Evolutionary conservation across 2,797 vertebrate genomes (phyloP), one percentile per base, ranked within the genome.

Genomic region (Trichosurus vulpecula): DNA sequence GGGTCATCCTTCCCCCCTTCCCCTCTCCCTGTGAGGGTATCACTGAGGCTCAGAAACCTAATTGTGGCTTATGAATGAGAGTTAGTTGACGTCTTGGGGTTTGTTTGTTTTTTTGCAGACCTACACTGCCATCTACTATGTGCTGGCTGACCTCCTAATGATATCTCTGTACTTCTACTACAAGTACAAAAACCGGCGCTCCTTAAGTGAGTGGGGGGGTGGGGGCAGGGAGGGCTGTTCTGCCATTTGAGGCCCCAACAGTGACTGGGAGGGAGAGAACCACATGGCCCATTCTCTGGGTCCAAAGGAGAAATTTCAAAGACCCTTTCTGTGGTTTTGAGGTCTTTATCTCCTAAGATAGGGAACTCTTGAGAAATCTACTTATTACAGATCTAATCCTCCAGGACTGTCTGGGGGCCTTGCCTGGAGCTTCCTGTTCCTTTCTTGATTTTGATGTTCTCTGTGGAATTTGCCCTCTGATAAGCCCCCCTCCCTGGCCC

Each of bases 41-140:
- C n/a, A 31, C 11, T 54, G 5, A 10, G 11, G 30, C 57, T 92
- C 35, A 9, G 53, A 29, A 13, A 4, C 53, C 58, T 51, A 29
- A 13, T 87, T n/a, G 19, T 27, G 61, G 10, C 22, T 53, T 27
- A 5, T 22, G 11, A 41, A n/a, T 3, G n/a, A 16, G 35, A 54
- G 52, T 53, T 22, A 47, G 61, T 30, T 54, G 41, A 10, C 2
- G 0, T 52, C 58, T 30, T 12, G 30, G 55, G 13, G 16, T 54
- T 54, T 54, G 9, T 54, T 54, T 55, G 54, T 74, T 74, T 66
- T 87, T 91, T 95, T 90, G 31, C 97, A 99, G 99, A 99, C 98
- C 10, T 99, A 99, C 98, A 99, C 99, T 0, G 99, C 99, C 0
- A 52, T 99, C 94, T 99, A 99, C 98, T 99, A 99, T 0, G 99